Conservation (phyloP, 2,797 vertebrate species). For the Bothrops alternatus region DNA sequence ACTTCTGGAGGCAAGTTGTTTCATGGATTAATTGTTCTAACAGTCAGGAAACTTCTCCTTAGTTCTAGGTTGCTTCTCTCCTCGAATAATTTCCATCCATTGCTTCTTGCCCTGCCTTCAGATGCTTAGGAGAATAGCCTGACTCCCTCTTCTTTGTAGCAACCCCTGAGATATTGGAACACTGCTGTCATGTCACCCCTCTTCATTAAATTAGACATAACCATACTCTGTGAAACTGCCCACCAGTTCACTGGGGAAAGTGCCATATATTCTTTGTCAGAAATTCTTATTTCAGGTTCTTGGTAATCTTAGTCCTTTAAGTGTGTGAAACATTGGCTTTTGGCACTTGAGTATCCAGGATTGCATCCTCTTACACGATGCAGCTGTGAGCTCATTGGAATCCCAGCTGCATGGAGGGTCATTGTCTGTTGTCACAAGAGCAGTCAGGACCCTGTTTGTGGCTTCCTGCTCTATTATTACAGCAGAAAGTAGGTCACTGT, state of each 20-base stretch:
- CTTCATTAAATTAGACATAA: too few species aligned
- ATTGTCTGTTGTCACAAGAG: neutral
- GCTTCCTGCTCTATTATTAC: conserved; percentile 19
- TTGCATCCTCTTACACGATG: neutral
- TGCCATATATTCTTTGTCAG: neutral
- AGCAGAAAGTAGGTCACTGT: conserved; percentile 41
- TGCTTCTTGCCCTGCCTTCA: too few species aligned
- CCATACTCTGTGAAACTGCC: neutral
- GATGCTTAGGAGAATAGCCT: too few species aligned
- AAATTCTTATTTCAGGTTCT: neutral
- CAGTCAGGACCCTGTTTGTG: conserved; percentile 1
- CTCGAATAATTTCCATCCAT: too few species aligned
- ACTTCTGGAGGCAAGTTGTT: too few species aligned
- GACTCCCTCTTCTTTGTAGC: too few species aligned
- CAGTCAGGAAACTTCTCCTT: too few species aligned
- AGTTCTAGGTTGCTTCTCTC: too few species aligned
- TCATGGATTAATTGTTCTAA: too few species aligned
- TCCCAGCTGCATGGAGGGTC: neutral
- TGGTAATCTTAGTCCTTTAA: neutral
- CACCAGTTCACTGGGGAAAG: neutral
- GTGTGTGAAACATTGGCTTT: neutral
- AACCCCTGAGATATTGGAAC: too few species aligned
- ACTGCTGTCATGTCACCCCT: too few species aligned
- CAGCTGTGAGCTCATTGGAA: neutral
- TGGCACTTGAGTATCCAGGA: neutral